Conservation (phyloP, 2,888 invertebrate species). For the Cephus nigrinus region DNA sequence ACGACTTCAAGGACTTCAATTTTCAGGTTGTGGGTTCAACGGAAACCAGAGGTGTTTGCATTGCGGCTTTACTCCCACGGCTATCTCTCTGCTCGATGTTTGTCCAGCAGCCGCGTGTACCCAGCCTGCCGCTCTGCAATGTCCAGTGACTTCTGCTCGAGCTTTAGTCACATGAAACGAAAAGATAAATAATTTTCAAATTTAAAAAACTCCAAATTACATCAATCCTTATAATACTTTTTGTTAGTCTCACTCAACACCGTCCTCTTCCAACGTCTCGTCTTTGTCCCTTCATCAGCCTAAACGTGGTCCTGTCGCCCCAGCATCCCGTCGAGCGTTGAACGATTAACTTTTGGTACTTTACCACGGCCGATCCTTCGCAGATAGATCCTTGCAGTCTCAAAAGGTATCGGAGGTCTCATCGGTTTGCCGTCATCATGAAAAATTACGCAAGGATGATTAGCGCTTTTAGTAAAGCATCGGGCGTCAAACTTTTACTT, state of each 20-base stretch:
- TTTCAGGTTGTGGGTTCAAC: background rate
- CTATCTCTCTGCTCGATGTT: constrained; percentile 17
- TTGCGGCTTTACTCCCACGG: constrained; percentile 15
- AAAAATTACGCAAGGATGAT: constrained; percentile 18
- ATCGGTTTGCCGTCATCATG: constrained; percentile 53
- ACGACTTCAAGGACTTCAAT: background rate
- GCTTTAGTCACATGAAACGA: background rate
- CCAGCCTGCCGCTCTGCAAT: constrained; percentile 7
- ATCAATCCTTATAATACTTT: background rate
- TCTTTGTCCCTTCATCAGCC: background rate
- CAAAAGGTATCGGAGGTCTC: constrained; percentile 24
- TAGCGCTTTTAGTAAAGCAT: constrained; percentile 1
- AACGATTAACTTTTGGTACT: background rate
- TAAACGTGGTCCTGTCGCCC: background rate
- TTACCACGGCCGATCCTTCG: background rate
- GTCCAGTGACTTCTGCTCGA: background rate
- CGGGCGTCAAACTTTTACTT: background rate
- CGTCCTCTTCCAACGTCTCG: background rate
- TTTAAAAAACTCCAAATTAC: background rate
- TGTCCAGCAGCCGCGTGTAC: constrained; percentile 15
- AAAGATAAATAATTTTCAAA: background rate
- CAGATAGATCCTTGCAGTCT: background rate
- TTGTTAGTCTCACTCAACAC: background rate
- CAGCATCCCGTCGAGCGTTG: background rate
- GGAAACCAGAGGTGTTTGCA: constrained; percentile 11